A percentile compares a stretch with the other conserved stretches of the same genome.
Evolutionary conservation across 1,140 invertebrate species (phyloP).

Genomic region (Hyles vespertilio): DNA sequence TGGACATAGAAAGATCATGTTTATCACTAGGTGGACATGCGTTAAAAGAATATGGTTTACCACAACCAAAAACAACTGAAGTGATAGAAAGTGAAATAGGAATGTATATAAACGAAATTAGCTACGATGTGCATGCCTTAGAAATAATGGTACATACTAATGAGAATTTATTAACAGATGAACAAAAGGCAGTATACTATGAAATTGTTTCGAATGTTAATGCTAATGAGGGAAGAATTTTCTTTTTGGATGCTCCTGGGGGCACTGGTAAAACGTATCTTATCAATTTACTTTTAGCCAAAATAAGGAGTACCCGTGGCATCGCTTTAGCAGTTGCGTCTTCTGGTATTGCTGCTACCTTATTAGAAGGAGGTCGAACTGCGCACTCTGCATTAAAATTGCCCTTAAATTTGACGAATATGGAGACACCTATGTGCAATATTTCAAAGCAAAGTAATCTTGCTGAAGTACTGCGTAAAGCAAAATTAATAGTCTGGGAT

Average conservation of each 20-base stretch:
- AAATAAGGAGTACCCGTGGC: no score
- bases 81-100: constrained; percentile 23
- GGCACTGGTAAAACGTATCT: no score
- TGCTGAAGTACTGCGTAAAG: no score
- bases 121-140: background rate
- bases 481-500: no score
- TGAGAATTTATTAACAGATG: constrained; percentile 18
- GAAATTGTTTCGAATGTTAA: constrained; percentile 13
- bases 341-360: no score
- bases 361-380: no score
- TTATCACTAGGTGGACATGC: constrained; percentile 19
- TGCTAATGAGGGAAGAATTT: background rate
- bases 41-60: constrained; percentile 27
- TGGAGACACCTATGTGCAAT: no score
- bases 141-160: constrained; percentile 15
- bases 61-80: constrained; percentile 16
- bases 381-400: no score
- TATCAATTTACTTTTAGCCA: no score
- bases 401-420: no score
- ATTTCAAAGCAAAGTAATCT: no score
- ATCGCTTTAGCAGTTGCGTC: no score
- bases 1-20: constrained; percentile 16
- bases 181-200: constrained; percentile 19
- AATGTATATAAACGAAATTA: constrained; percentile 8
- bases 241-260: constrained; percentile 8